A percentile compares a stretch with the other conserved stretches of the same genome.
Evolutionary conservation across 2,888 invertebrate species (phyloP).

Genomic region (Lamellibrachia satsuma): DNA sequence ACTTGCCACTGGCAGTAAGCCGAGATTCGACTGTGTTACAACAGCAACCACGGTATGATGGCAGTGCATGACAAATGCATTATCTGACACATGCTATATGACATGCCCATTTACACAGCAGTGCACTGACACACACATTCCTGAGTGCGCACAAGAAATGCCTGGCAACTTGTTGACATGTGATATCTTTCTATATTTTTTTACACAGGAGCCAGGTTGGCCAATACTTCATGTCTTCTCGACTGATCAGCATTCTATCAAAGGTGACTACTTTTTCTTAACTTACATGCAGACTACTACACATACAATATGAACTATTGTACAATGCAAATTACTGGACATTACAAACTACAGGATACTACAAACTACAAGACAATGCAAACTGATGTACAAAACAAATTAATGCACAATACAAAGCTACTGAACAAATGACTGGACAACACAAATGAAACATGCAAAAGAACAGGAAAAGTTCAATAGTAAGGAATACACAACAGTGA

Average conservation of each 20-base stretch:
- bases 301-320: not conserved
- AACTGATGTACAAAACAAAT: not conserved
- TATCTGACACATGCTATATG: not conserved
- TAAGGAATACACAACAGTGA: too few species aligned
- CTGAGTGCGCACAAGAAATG: not conserved
- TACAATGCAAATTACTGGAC: not conserved
- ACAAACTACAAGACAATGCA: not conserved
- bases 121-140: not conserved
- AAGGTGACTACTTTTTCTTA: not conserved
- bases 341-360: not conserved
- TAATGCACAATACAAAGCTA: not conserved
- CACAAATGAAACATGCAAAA: too few species aligned
- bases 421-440: not conserved
- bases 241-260: not conserved
- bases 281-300: not conserved
- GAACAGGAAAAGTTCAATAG: too few species aligned
- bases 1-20: not conserved
- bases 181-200: not conserved
- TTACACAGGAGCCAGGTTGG: not conserved
- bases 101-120: not conserved
- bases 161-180: not conserved
- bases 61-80: conserved; percentile 6
- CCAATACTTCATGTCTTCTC: not conserved
- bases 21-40: not conserved
- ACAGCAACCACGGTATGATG: not conserved